Percentiles rank a stretch among this genome's conserved stretches.
Conservation (phyloP, 2,113 vertebrate species). For the Chascanopsetta lugubris region DNA sequence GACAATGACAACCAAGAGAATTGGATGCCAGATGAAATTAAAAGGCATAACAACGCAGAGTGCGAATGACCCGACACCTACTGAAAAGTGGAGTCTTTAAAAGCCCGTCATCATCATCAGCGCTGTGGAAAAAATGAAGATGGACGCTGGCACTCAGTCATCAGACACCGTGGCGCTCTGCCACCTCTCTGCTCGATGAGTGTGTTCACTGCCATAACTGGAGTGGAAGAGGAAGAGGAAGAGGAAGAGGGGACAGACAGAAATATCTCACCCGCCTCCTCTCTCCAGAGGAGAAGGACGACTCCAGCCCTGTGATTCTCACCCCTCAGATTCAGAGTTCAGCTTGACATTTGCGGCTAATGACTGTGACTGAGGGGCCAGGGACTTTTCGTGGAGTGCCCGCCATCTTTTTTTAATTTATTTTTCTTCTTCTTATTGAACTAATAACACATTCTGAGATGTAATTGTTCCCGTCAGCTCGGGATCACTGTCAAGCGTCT, state of each 20-base stretch:
- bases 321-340: conserved; percentile 38
- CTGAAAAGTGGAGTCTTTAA: conserved; percentile 23
- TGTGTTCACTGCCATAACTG: conserved; percentile 31
- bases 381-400: conserved; percentile 14
- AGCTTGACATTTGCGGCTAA: conserved; percentile 74
- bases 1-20: conserved; percentile 44
- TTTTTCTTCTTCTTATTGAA: conserved; percentile 33
- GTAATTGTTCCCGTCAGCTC: conserved; percentile 25
- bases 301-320: conserved; percentile 20
- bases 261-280: conserved; percentile 32
- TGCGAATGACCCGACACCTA: conserved; percentile 4
- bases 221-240: conserved; percentile 19
- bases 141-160: conserved; percentile 8
- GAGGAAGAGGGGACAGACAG: conserved; percentile 7
- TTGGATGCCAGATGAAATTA: conserved; percentile 39
- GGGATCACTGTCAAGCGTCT: conserved; percentile 7
- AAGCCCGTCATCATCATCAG: conserved; percentile 15
- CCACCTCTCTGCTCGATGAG: conserved; percentile 44
- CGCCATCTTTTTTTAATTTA: conserved; percentile 14
- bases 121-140: neutral
- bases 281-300: conserved; percentile 47
- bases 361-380: conserved; percentile 42
- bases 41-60: conserved; percentile 20
- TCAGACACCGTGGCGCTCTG: conserved; percentile 19
- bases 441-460: conserved; percentile 51